Conservation (phyloP, 2,888 invertebrate genomes). For the Kryphioiulus occultus region DNA sequence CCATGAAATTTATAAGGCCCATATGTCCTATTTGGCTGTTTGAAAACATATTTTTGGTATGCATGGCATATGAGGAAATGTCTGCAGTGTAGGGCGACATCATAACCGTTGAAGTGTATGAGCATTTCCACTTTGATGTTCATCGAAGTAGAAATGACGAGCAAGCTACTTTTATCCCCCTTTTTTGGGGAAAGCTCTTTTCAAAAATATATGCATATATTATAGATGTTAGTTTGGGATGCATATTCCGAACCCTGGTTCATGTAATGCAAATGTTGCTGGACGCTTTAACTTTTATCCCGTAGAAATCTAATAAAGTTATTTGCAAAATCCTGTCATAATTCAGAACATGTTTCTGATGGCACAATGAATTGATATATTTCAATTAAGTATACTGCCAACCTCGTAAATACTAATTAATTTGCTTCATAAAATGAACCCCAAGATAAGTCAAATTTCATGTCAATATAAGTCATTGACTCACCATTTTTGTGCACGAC, state of each 20-base stretch:
- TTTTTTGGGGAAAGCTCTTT: background rate
- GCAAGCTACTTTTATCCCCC: slow-evolving; percentile 5
- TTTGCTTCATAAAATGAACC: too few species aligned
- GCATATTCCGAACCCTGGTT: background rate
- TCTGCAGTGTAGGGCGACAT: background rate
- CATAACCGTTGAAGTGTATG: slow-evolving; percentile 5
- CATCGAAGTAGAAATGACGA: background rate
- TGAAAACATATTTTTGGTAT: slow-evolving; percentile 5
- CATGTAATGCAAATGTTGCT: background rate
- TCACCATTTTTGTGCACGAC: too few species aligned
- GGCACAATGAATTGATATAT: too few species aligned
- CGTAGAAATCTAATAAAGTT: too few species aligned
- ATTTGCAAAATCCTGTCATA: too few species aligned
- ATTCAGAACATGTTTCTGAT: too few species aligned
- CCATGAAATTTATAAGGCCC: slow-evolving; percentile 5
- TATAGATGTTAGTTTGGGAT: background rate
- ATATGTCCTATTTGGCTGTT: background rate
- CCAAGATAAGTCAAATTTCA: too few species aligned
- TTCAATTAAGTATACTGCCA: too few species aligned
- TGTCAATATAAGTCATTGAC: too few species aligned
- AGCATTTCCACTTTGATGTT: background rate
- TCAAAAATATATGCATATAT: background rate
- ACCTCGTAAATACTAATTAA: too few species aligned
- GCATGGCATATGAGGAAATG: background rate
- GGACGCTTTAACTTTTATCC: background rate